These are phyloP conservation scores for Montipora sp. DNA, from an alignment of 64 coral and sea anemone species.

Conservation along the genomic window DNA sequence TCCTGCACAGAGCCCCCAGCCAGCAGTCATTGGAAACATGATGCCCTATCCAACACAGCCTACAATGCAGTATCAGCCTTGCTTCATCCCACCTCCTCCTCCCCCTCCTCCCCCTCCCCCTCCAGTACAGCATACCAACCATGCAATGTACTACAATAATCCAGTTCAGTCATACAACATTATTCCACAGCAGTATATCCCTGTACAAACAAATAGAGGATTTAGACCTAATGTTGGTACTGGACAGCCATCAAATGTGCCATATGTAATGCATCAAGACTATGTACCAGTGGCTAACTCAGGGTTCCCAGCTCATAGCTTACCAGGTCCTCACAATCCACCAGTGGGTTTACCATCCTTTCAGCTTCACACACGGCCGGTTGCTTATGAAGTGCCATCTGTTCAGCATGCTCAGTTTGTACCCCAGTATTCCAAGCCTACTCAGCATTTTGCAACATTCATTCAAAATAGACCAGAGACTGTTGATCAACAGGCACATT, in stretches of 20 bases:
- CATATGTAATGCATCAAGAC: conserved; percentile 26
- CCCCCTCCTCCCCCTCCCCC: background rate
- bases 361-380: conserved; percentile 2
- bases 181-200: conserved; percentile 32
- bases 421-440: conserved; percentile 17
- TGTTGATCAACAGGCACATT: conserved; percentile 18
- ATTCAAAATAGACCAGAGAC: conserved; percentile 9
- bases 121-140: conserved; percentile 27
- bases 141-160: conserved; percentile 40
- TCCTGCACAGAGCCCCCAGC: conserved; percentile 2
- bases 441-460: conserved; percentile 8
- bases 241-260: conserved; percentile 42
- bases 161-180: conserved; percentile 39
- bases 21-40: conserved; percentile 29
- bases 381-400: conserved; percentile 2
- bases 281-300: conserved; percentile 25
- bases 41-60: conserved; percentile 43
- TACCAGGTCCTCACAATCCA: background rate
- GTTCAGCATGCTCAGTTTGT: conserved; percentile 16
- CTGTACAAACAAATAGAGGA: conserved; percentile 26
- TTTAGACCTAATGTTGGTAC: background rate
- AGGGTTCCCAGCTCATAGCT: background rate
- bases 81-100: conserved; percentile 4
- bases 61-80: conserved; percentile 31
- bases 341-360: background rate